Percentiles rank a stretch among this genome's conserved stretches.
phyloP scores from a whole-genome alignment of 2,113 vertebrate genomes.

The Aepyceros melampus region DNA sequence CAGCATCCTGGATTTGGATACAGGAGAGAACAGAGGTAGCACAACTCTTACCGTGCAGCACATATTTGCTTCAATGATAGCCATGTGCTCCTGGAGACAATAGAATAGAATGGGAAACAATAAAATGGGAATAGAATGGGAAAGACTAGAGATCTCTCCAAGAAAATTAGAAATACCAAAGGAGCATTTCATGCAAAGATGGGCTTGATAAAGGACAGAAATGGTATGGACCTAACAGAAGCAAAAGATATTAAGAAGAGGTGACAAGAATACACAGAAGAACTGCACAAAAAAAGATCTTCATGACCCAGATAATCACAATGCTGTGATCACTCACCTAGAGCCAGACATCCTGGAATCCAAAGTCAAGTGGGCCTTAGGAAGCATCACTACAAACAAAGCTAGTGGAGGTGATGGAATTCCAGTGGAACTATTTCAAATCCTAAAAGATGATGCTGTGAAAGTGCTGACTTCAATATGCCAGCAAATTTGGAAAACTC shows the following conservation, averaged over 20 bases:
- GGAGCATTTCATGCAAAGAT: background rate
- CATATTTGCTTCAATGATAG: background rate
- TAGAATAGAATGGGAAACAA: background rate
- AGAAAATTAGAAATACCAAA: background rate
- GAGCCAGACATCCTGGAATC: background rate
- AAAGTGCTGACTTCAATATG: background rate
- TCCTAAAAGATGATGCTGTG: background rate
- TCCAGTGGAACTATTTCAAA: background rate
- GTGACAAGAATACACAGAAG: background rate
- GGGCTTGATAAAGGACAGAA: background rate
- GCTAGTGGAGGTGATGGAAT: background rate
- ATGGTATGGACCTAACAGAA: background rate
- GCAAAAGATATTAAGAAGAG: background rate
- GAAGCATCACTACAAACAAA: background rate
- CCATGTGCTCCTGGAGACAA: background rate
- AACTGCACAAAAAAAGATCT: background rate
- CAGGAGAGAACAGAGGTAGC: background rate
- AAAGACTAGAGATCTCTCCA: background rate
- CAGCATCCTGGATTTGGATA: background rate
- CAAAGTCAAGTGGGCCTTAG: background rate
- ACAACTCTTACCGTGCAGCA: background rate
- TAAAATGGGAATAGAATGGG: background rate
- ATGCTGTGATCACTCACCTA: background rate
- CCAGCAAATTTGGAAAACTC: background rate
- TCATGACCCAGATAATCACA: background rate